Conservation (phyloP, 2,113 vertebrate genomes). For the Boulengeromyrus knoepffleri region DNA sequence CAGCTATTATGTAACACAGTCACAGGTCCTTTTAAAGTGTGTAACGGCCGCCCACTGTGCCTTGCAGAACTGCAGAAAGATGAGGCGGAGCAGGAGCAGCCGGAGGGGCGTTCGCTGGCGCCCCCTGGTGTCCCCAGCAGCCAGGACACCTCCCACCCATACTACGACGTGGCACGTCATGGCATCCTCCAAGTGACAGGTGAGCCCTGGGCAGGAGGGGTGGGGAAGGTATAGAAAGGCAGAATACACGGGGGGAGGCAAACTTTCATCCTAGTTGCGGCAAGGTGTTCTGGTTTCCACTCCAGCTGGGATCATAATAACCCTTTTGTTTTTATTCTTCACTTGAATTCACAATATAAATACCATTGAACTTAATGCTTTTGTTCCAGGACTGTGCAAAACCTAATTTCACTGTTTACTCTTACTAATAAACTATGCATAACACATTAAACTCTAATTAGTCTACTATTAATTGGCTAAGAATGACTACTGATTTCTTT, state of each 20-base stretch:
- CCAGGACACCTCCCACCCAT: constrained; percentile 63
- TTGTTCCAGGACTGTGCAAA: background rate
- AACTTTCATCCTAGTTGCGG: background rate
- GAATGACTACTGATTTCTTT: background rate
- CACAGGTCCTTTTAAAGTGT: background rate
- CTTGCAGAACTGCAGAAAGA: constrained; percentile 63
- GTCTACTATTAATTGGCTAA: background rate
- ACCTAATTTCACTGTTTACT: background rate
- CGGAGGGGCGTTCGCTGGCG: constrained; percentile 3
- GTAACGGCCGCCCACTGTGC: background rate
- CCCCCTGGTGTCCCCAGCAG: constrained; percentile 21
- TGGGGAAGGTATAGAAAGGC: background rate
- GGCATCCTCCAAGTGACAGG: constrained; percentile 77
- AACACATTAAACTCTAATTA: background rate
- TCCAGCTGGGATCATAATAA: background rate
- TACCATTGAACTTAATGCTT: background rate
- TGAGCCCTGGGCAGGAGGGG: constrained; percentile 29
- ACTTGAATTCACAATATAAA: background rate
- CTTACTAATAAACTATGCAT: background rate
- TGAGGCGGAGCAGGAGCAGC: constrained; percentile 37
- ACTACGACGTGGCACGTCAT: constrained; percentile 76
- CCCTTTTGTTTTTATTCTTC: background rate
- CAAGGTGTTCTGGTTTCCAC: background rate
- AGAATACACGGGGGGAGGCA: background rate
- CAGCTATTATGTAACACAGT: background rate